Conservation (phyloP, 1,140 invertebrate species). For the Pollicipes pollicipes region DNA sequence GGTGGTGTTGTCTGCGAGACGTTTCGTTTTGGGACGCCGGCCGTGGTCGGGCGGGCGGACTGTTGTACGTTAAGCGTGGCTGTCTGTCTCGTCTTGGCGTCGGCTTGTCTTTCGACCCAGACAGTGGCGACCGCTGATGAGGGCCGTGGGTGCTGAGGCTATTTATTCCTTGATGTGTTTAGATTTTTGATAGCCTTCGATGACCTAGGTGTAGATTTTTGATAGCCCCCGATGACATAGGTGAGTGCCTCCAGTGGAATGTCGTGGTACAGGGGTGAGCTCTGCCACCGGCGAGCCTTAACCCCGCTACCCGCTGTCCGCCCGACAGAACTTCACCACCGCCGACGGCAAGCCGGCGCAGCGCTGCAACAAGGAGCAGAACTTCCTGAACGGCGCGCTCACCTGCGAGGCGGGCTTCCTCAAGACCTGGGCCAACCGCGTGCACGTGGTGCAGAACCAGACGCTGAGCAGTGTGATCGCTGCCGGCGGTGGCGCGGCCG, state of each 20-base stretch:
- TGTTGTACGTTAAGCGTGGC: no score
- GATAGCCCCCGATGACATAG: no score
- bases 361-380: conserved; percentile 14
- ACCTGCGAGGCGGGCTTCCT: not conserved
- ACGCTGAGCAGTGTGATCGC: conserved; percentile 2
- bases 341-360: conserved; percentile 12
- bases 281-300: not conserved
- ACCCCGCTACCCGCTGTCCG: not conserved
- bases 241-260: no score
- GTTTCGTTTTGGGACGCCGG: no score
- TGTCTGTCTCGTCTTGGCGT: no score
- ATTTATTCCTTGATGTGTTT: not conserved
- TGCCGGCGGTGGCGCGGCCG: not conserved
- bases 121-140: no score
- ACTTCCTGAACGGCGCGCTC: conserved; percentile 9
- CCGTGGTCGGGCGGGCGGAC: no score
- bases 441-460: not conserved
- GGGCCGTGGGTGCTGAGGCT: not conserved
- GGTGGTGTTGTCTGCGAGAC: no score
- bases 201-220: no score
- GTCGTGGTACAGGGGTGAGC: not conserved
- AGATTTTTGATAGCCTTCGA: not conserved
- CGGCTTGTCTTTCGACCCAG: no score
- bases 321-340: conserved; percentile 15
- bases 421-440: not conserved